These are phyloP conservation scores for Chelonia mydas DNA, from an alignment of 2,797 vertebrate species.

Conservation along the genomic window DNA sequence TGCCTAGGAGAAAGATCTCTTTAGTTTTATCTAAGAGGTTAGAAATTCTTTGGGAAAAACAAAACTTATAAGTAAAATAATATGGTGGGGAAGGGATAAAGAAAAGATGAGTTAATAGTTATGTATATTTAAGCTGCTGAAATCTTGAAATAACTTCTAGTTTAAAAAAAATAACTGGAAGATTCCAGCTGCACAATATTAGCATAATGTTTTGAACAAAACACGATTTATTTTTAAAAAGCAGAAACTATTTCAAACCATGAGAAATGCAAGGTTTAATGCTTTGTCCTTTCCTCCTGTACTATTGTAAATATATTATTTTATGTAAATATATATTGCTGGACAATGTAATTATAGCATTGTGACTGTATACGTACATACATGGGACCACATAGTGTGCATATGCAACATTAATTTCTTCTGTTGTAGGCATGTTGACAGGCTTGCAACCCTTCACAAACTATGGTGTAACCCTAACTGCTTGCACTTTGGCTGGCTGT, in stretches of 20 bases:
- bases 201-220: background rate
- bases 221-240: background rate
- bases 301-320: background rate
- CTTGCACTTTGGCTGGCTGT: constrained; percentile 90
- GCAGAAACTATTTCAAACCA: background rate
- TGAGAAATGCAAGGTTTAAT: background rate
- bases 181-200: background rate
- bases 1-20: fast-evolving
- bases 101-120: background rate
- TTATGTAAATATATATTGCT: background rate
- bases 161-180: background rate
- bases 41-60: background rate
- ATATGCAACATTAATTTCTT: constrained; percentile 41
- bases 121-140: background rate
- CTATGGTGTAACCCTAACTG: constrained; percentile 90
- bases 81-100: background rate
- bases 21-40: background rate
- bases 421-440: constrained; percentile 85
- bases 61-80: background rate
- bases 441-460: constrained; percentile 89
- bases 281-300: background rate
- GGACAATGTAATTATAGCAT: background rate
- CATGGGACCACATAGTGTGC: background rate
- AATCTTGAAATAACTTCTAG: background rate
- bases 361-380: background rate